Evolutionary conservation across 1,140 invertebrate genomes (phyloP).

Genomic region (Kradibia gibbosae): DNA sequence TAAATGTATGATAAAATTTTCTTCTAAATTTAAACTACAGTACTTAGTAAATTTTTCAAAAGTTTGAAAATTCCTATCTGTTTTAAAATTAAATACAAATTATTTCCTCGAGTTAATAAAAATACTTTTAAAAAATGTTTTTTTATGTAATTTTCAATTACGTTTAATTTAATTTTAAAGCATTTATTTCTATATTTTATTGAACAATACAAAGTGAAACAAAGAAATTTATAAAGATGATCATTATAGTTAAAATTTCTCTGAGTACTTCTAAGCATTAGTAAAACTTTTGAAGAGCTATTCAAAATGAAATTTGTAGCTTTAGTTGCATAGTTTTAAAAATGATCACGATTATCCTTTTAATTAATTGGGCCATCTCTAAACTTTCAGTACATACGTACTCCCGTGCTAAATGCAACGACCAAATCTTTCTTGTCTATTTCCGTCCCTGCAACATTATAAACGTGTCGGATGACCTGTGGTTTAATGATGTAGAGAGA

Average conservation of each 20-base stretch:
- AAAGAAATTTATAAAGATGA: not conserved
- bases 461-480: not conserved
- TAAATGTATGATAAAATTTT: too few species aligned
- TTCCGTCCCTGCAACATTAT: not conserved
- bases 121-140: not conserved
- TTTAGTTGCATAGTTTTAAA: not conserved
- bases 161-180: not conserved
- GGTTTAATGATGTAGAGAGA: not conserved
- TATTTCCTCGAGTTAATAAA: not conserved
- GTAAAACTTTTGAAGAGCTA: not conserved
- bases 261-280: not conserved
- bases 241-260: not conserved
- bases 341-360: not conserved
- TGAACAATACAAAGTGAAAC: not conserved
- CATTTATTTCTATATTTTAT: not conserved
- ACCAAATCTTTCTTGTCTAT: not conserved
- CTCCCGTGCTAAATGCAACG: not conserved
- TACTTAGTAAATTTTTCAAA: not conserved
- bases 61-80: not conserved
- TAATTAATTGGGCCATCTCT: not conserved
- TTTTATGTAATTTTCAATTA: too few species aligned
- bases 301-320: not conserved
- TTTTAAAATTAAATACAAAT: not conserved
- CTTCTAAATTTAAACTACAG: not conserved
- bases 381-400: not conserved